Evolutionary conservation across 2,797 vertebrate species (phyloP).

Genomic region (Onychomys leucogaster): DNA sequence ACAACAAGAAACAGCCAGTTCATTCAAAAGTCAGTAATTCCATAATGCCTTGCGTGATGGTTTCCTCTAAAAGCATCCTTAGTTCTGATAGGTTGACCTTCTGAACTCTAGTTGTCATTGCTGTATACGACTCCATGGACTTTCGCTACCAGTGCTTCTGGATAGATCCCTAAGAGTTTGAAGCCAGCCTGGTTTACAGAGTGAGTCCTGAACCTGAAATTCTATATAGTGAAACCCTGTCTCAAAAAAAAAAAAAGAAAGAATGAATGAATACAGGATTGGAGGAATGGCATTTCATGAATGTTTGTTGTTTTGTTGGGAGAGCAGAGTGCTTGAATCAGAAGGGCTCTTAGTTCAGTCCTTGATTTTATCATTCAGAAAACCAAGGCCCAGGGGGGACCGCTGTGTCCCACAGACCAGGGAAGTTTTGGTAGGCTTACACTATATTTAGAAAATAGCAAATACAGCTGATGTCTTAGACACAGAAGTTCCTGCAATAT

Average conservation of each 20-base stretch:
- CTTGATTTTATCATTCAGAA: not conserved
- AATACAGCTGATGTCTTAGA: not conserved
- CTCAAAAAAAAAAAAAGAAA: not conserved
- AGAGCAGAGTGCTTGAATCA: not conserved
- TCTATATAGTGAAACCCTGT: not conserved
- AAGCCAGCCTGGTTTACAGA: not conserved
- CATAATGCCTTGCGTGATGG: too few relatives aligned
- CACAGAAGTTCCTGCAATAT: not conserved
- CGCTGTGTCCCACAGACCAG: not conserved
- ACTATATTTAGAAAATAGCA: conserved; percentile 17
- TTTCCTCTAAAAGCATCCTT: too few relatives aligned
- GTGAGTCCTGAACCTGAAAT: not conserved
- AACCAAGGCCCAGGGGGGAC: not conserved
- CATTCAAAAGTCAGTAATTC: too few relatives aligned
- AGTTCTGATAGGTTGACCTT: too few relatives aligned
- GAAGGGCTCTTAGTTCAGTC: not conserved
- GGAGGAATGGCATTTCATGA: not conserved
- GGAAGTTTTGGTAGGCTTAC: not conserved
- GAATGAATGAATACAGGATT: not conserved
- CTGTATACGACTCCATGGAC: too few relatives aligned
- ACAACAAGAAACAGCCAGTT: too few relatives aligned
- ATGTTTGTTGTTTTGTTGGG: not conserved
- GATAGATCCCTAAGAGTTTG: not conserved
- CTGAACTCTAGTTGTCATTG: too few relatives aligned
- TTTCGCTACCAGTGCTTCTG: too few relatives aligned